Evolutionary conservation across 2,113 vertebrate genomes (phyloP).

Genomic region (Coregonus clupeaformis): DNA sequence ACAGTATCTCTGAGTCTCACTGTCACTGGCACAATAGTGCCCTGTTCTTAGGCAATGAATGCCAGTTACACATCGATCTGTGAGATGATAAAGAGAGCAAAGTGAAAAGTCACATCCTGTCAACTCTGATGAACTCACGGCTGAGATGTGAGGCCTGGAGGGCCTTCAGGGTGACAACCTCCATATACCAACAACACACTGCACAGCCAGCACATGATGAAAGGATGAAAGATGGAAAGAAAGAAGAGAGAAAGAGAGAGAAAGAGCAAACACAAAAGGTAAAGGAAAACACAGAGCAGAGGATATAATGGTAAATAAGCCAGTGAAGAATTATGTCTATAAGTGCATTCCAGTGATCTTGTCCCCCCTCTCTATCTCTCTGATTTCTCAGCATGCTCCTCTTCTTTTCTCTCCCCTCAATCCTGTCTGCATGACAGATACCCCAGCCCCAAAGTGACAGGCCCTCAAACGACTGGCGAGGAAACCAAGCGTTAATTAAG

Average conservation of each 20-base stretch:
- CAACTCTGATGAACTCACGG: constrained; percentile 67
- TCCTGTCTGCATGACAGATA: constrained; percentile 83
- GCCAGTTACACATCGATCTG: constrained; percentile 58
- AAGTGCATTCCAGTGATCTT: constrained; percentile 28
- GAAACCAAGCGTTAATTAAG: constrained; percentile 99
- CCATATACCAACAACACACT: constrained; percentile 59
- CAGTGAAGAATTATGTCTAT: constrained; percentile 26
- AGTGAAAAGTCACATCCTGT: constrained; percentile 73
- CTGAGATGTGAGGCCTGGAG: constrained; percentile 67
- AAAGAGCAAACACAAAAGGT: not conserved
- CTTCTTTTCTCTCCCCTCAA: constrained; percentile 37
- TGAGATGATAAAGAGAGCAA: constrained; percentile 73
- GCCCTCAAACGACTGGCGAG: constrained; percentile 85
- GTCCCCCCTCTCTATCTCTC: constrained; percentile 36
- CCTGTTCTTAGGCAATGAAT: constrained; percentile 42
- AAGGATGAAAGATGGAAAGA: constrained; percentile 37
- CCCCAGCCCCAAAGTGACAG: constrained; percentile 94
- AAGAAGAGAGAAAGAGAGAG: constrained; percentile 18
- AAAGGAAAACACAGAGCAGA: constrained; percentile 16
- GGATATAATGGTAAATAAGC: constrained; percentile 59
- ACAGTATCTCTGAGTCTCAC: not conserved
- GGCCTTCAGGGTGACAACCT: constrained; percentile 68
- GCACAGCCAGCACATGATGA: constrained; percentile 23
- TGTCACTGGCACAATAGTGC: not conserved
- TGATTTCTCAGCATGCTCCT: constrained; percentile 31